A percentile compares a stretch with the other conserved stretches of the same genome.
Evolutionary conservation across 2,888 invertebrate genomes (phyloP).

Genomic region (Furcula furcula): DNA sequence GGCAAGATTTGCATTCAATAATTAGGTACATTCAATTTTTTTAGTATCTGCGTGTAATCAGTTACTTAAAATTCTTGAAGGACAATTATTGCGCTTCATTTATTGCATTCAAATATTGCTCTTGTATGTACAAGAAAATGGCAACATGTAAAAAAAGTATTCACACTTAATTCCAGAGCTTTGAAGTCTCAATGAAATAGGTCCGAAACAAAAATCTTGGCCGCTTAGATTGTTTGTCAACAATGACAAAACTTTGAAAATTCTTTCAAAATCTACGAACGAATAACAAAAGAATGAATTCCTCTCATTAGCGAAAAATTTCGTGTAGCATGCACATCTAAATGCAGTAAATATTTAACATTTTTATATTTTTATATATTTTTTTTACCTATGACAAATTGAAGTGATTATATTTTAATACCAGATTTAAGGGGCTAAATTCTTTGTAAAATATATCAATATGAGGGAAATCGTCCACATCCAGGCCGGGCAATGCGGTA

Average conservation of each 20-base stretch:
- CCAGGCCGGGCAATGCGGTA: conserved; percentile 82
- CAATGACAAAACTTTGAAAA: conserved; percentile 9
- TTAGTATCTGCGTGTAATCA: too few species aligned
- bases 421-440: conserved; percentile 45
- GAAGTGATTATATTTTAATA: conserved; percentile 42
- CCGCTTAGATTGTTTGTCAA: conserved; percentile 3
- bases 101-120: too few species aligned
- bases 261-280: conserved; percentile 21
- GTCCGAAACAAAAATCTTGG: conserved; percentile 8
- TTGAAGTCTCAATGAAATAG: not conserved
- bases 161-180: too few species aligned
- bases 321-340: conserved; percentile 49
- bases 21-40: too few species aligned
- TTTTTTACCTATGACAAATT: conserved; percentile 41
- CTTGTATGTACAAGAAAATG: too few species aligned
- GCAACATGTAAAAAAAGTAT: too few species aligned
- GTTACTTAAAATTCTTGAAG: too few species aligned
- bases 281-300: conserved; percentile 39
- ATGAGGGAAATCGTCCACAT: conserved; percentile 93
- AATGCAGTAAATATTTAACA: conserved; percentile 13
- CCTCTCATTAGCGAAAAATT: conserved; percentile 45
- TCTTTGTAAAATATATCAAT: conserved; percentile 47
- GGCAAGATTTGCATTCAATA: too few species aligned
- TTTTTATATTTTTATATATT: conserved; percentile 34
- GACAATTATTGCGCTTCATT: too few species aligned